Base-by-base conservation (phyloP, 2,113 vertebrate genomes). In the Gopherus flavomarginatus region DNA sequence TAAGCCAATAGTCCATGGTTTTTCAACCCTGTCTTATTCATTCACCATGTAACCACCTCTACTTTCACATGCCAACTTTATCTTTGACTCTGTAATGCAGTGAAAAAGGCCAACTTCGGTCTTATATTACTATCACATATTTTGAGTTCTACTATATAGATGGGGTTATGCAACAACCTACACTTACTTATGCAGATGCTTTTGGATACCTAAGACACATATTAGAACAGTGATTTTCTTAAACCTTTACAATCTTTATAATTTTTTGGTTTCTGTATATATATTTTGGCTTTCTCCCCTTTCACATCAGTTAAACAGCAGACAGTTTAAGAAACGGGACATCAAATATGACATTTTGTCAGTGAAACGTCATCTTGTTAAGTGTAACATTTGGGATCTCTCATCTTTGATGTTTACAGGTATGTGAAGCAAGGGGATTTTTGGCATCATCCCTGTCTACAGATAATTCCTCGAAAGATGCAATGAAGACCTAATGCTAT, bases 371-470 rank as follows among this genome's bases (percentile, higher is more conserved):
- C 47, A 13, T 91, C 27, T 78, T 89, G 59, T 9, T 90, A 69
- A 95, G 54, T n/a, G 11, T 0, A 31, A 62, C 86, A 14, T 9
- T 35, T 54, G 81, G 72, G n/a, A 78, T 44, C 6, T 88, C 81
- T 57, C 84, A 77, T 96, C 0, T 87, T 84, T 87, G 90, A 4
- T 95, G 0, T 95, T 96, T 88, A 65, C 93, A 98, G 98, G 96
- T 91, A 98, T 98, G 98, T 98, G 95, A 98, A 94, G n/a, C 7
- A n/a, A 77, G 77, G 31, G 54, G 38, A 31, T 80, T 69, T 93
- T 57, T 79, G 86, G 80, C 82, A 2, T 11, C 47, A 62, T 79
- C 17, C 78, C 87, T 92, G 83, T 72, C 53, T 44, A 0, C 62
- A 69, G 79, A 49, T 47, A 65, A 44, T 53, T 79, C 77, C 35